Base-by-base conservation (phyloP, 2,113 vertebrate genomes). In the Podiceps cristatus region DNA sequence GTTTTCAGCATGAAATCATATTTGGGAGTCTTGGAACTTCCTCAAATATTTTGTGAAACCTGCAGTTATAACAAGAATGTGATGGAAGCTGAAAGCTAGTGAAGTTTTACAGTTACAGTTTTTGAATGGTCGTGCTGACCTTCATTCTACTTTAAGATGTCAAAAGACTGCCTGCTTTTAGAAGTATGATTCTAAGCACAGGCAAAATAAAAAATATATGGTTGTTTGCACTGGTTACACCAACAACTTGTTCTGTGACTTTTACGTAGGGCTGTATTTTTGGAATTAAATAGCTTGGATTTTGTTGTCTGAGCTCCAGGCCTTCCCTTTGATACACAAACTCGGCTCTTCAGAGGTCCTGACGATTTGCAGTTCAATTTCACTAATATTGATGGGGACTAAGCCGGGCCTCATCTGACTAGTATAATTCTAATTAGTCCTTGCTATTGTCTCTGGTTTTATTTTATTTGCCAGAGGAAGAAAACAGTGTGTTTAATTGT, bases 31-130 rank as follows among this genome's bases (percentile, higher is more conserved):
- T 74, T 28, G 10, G n/a, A 53, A 56, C 20, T 44, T 42, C 35
- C 23, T 69, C 11, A 56, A 27, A 5, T 49, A 2, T 19, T 68
- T 22, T 28, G 31, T 63, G 50, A 76, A 63, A 56, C 17, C 14
- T 52, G 11, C 11, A 3, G 8, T 59, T 72, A 4, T 0, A 23
- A 45, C 1, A 5, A 56, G 25, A 42, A 37, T 0, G 28, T 53
- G 75, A 49, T 27, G 23, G 35, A 75, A 60, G 44, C 8, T 0
- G 14, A 40, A 78, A 73, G 27, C 8, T 27, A 5, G 13, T 0
- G 2, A 18, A 28, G 16, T 53, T 85, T 52, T 53, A 27, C 9
- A 10, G 42, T 10, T 31, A 3, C 3, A 4, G 13, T n/a, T 28
- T 79, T 52, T 49, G 28, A 23, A 13, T n/a, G 44, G 29, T 13